Evolutionary conservation across 2,113 vertebrate genomes (phyloP).

Genomic region (Misgurnus anguillicaudatus): DNA sequence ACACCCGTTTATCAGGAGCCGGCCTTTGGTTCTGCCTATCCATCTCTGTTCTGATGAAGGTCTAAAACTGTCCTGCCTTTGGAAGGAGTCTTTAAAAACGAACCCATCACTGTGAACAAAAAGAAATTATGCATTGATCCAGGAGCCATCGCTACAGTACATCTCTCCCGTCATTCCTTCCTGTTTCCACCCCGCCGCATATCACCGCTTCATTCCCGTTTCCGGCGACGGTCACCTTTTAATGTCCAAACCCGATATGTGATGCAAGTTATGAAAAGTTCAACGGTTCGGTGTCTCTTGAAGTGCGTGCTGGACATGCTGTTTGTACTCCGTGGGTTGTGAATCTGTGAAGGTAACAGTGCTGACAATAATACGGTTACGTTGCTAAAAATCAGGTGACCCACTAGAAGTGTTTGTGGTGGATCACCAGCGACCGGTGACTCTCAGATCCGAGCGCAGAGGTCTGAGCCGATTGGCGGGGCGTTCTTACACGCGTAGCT

Average conservation of each 20-base stretch:
- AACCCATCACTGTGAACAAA: slow-evolving; percentile 85
- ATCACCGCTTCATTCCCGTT: slow-evolving; percentile 47
- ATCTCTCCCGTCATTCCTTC: slow-evolving; percentile 64
- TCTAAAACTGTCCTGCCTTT: slow-evolving; percentile 59
- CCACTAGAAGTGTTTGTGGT: slow-evolving; percentile 54
- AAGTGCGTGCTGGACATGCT: slow-evolving; percentile 52
- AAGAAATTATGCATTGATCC: slow-evolving; percentile 78
- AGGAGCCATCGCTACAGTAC: slow-evolving; percentile 75
- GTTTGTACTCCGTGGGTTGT: slow-evolving; percentile 26
- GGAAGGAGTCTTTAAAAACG: slow-evolving; percentile 77
- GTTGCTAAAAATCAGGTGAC: slow-evolving; percentile 62
- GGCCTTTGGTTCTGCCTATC: slow-evolving; percentile 69
- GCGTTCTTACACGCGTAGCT: slow-evolving; percentile 46
- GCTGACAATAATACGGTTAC: slow-evolving; percentile 52
- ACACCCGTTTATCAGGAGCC: slow-evolving; percentile 59
- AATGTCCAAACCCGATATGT: slow-evolving; percentile 62
- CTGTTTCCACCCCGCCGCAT: slow-evolving; percentile 44
- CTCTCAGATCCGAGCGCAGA: slow-evolving; percentile 54
- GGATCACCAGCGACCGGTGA: slow-evolving; percentile 53
- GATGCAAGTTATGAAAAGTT: slow-evolving; percentile 52
- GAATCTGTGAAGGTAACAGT: slow-evolving; percentile 40
- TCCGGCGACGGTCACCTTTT: slow-evolving; percentile 50
- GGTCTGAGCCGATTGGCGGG: slow-evolving; percentile 63
- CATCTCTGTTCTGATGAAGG: slow-evolving; percentile 71
- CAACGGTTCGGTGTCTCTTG: neutral